Percentiles rank a stretch among this genome's conserved stretches.
Conservation (phyloP, 2,797 vertebrate genomes). For the Pipistrellus nathusii region DNA sequence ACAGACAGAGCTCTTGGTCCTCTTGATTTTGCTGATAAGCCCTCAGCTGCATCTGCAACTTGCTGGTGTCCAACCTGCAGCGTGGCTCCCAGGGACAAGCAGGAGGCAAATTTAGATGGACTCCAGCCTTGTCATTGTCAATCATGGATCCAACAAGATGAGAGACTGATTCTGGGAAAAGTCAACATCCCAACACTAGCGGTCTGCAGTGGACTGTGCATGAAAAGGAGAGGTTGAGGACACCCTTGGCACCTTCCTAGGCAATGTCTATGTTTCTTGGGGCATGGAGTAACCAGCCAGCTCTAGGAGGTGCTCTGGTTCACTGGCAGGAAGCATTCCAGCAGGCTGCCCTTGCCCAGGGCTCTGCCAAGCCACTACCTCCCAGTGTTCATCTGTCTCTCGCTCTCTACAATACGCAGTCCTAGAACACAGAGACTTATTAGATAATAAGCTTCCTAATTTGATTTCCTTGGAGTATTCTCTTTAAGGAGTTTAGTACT, state of each 20-base stretch:
- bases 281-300: background rate
- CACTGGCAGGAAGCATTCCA: background rate
- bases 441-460: conserved; percentile 52
- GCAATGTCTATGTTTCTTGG: fast-evolving
- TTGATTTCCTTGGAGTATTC: conserved; percentile 60
- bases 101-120: background rate
- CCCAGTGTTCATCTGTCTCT: too few relatives aligned
- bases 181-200: too few relatives aligned
- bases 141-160: background rate
- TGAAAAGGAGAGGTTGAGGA: background rate
- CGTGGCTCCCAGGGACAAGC: background rate
- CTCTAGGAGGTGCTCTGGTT: background rate
- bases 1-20: background rate
- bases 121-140: background rate
- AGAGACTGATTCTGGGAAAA: background rate
- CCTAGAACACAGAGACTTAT: background rate
- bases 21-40: background rate
- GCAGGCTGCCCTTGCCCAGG: background rate
- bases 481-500: conserved; percentile 53
- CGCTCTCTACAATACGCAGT: background rate
- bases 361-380: background rate
- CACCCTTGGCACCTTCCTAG: background rate
- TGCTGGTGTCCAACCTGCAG: background rate
- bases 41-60: background rate
- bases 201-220: background rate